These are phyloP conservation scores for Apamea sordens DNA, from an alignment of 2,888 invertebrate species.

Conservation along the genomic window DNA sequence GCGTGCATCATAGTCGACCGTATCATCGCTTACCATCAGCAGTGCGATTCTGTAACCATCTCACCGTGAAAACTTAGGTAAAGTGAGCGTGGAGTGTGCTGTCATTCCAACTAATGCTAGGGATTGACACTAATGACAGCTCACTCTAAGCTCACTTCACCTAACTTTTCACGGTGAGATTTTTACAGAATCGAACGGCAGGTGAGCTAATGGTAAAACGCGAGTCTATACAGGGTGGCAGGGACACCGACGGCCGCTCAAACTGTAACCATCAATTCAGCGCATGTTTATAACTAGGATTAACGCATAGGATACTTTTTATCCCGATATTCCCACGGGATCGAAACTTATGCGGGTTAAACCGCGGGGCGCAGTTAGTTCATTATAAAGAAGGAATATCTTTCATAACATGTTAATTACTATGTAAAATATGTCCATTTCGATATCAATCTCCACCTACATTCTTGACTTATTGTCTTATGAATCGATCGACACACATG, in stretches of 20 bases:
- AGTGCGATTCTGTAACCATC: too few relatives aligned
- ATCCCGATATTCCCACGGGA: too few relatives aligned
- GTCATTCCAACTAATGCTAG: too few relatives aligned
- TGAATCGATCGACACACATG: constrained; percentile 17
- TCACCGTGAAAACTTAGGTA: too few relatives aligned
- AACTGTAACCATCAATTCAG: neutral
- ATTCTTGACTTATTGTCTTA: neutral
- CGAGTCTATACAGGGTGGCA: neutral
- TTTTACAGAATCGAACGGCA: too few relatives aligned
- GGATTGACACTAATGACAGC: too few relatives aligned
- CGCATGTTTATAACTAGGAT: neutral
- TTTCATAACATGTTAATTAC: constrained; percentile 14
- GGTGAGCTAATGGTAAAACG: neutral
- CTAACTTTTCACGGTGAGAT: too few relatives aligned
- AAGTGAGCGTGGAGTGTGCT: too few relatives aligned
- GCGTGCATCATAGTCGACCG: neutral
- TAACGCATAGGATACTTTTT: too few relatives aligned
- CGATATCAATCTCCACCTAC: constrained; percentile 17
- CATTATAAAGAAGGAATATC: neutral
- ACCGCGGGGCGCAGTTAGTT: neutral
- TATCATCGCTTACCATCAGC: neutral
- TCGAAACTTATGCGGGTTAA: too few relatives aligned
- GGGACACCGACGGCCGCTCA: neutral
- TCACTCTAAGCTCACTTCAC: too few relatives aligned
- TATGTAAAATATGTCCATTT: constrained; percentile 1